Conservation (phyloP, 92 coral and sea anemone species). For the Heliopora coerulea region DNA sequence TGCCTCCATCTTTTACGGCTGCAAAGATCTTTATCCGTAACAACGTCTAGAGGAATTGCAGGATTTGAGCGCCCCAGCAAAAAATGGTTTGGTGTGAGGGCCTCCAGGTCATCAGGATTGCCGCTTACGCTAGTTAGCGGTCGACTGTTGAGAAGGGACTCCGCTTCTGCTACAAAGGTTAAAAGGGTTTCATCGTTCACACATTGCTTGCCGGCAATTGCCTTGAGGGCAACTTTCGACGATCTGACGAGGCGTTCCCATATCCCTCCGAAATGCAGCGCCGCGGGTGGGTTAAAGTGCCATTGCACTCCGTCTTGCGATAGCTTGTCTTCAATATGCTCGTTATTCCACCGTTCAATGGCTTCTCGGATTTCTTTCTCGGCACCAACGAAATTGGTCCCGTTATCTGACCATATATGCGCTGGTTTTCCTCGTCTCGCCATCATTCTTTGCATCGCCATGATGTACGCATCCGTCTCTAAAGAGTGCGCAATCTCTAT, state of each 20-base stretch:
- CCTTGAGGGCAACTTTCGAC: slow-evolving; percentile 40
- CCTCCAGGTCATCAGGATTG: slow-evolving; percentile 57
- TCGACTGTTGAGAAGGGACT: slow-evolving; percentile 55
- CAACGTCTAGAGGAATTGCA: slow-evolving; percentile 46
- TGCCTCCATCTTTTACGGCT: slow-evolving; percentile 62
- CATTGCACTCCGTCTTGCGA: slow-evolving; percentile 57
- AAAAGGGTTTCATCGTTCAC: slow-evolving; percentile 60
- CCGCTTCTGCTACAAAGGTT: slow-evolving; percentile 56
- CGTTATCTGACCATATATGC: slow-evolving; percentile 55
- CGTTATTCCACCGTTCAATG: slow-evolving; percentile 9
- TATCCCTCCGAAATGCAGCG: slow-evolving; percentile 61
- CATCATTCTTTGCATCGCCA: slow-evolving; percentile 57
- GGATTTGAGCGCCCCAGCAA: slow-evolving; percentile 55
- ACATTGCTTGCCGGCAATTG: slow-evolving; percentile 61
- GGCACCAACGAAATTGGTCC: slow-evolving; percentile 58
- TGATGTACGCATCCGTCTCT: slow-evolving; percentile 47
- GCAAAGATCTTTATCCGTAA: slow-evolving; percentile 36
- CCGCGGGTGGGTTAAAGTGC: slow-evolving; percentile 62
- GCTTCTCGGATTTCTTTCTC: slow-evolving; percentile 21
- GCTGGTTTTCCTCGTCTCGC: slow-evolving; percentile 61
- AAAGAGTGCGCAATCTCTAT: slow-evolving; percentile 46
- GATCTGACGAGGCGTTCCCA: slow-evolving; percentile 49
- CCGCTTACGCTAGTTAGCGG: slow-evolving; percentile 55
- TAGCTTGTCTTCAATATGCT: slow-evolving; percentile 47
- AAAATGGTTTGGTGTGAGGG: slow-evolving; percentile 64